These are phyloP conservation scores for Synaphobranchus kaupii DNA, from an alignment of 2,797 vertebrate species.

Conservation along the genomic window DNA sequence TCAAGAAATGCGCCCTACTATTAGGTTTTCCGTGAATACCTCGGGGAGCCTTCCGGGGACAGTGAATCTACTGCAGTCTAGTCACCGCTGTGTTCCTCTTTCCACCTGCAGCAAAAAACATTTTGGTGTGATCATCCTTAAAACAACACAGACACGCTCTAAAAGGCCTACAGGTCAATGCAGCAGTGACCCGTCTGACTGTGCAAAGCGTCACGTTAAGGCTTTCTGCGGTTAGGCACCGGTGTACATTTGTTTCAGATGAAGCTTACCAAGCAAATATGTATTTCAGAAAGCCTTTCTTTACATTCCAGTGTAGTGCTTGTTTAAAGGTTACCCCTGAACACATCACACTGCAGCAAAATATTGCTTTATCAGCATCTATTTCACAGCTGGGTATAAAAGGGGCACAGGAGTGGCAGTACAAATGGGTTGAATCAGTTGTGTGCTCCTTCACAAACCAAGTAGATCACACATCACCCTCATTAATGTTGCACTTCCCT, in stretches of 20 bases:
- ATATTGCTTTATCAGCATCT: background rate
- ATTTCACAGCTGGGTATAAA: background rate
- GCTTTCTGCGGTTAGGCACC: background rate
- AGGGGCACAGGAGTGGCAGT: background rate
- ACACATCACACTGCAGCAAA: conserved; percentile 3
- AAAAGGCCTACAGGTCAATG: background rate
- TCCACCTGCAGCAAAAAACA: conserved; percentile 46
- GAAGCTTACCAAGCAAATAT: conserved; percentile 3
- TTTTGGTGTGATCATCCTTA: background rate
- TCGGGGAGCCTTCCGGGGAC: conserved; percentile 46
- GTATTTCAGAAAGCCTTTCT: background rate
- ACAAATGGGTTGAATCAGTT: background rate
- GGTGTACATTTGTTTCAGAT: background rate
- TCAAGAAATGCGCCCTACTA: conserved; percentile 40
- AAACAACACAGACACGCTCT: background rate
- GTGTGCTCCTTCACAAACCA: background rate
- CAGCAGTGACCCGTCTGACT: background rate
- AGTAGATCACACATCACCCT: background rate
- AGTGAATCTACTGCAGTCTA: conserved; percentile 50
- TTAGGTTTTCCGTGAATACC: conserved; percentile 53
- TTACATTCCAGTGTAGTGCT: background rate
- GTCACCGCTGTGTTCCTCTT: conserved; percentile 42
- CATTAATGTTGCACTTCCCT: background rate
- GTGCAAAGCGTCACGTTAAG: background rate
- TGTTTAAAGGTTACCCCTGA: background rate